phyloP scores from a whole-genome alignment of 1,140 invertebrate species.

The Hyles euphorbiae region DNA sequence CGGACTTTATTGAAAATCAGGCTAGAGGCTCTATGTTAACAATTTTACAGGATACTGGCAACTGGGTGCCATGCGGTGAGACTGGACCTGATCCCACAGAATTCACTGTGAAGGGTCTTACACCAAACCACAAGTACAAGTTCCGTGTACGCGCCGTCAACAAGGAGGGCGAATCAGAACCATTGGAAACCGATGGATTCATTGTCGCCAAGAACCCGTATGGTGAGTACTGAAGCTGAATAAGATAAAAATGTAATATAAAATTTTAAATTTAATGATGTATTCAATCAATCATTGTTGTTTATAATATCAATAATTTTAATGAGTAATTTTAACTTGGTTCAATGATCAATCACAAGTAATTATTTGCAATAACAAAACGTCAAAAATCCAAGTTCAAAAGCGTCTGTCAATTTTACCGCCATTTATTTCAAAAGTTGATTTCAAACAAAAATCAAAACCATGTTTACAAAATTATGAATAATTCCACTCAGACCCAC shows the following conservation, averaged over 20 bases:
- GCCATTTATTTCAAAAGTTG: no score
- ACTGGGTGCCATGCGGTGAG: slow-evolving; percentile 94
- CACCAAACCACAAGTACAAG: slow-evolving; percentile 98
- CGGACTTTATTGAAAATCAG: no score
- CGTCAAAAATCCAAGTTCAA: background rate
- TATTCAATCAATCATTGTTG: background rate
- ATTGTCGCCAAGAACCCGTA: slow-evolving; percentile 98
- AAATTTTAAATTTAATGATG: background rate
- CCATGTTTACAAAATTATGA: no score
- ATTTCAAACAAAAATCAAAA: no score
- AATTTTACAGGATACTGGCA: no score
- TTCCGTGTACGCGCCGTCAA: slow-evolving; percentile 77
- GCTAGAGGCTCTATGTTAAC: no score
- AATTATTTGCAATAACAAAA: slow-evolving; percentile 1
- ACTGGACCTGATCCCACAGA: slow-evolving; percentile 87
- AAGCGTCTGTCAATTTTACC: no score
- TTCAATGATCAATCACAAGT: background rate
- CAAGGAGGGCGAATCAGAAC: slow-evolving; percentile 98
- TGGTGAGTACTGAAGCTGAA: slow-evolving; percentile 74
- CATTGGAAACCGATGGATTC: slow-evolving; percentile 91
- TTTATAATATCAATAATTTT: background rate
- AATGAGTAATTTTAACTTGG: background rate
- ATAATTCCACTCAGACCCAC: slow-evolving; percentile 80
- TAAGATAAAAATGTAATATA: background rate
- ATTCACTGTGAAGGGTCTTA: slow-evolving; percentile 94